A percentile compares a stretch with the other conserved stretches of the same genome.
These are phyloP conservation scores for Drosophila mojavensis DNA, from an alignment of 1,140 invertebrate genomes.

Conservation along the genomic window DNA sequence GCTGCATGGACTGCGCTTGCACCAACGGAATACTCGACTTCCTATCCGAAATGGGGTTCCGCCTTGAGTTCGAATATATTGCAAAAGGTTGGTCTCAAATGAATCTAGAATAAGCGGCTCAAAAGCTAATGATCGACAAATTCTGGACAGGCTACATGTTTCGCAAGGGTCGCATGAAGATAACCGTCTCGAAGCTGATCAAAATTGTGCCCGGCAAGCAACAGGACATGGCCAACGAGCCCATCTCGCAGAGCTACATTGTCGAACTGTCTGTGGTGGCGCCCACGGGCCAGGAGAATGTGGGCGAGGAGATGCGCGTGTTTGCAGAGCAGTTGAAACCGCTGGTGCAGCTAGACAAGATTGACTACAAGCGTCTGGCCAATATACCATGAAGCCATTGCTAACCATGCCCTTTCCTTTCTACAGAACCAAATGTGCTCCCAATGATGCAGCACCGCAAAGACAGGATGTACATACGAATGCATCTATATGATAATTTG, in stretches of 20 bases:
- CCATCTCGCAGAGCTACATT: constrained; percentile 95
- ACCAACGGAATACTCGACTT: constrained; percentile 96
- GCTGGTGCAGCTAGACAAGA: constrained; percentile 94
- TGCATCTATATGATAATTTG: too few relatives aligned
- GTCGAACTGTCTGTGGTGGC: constrained; percentile 97
- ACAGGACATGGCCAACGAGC: constrained; percentile 89
- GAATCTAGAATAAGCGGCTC: background rate
- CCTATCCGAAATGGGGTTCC: constrained; percentile 94
- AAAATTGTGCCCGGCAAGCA: constrained; percentile 91
- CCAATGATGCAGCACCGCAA: too few relatives aligned
- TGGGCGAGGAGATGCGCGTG: constrained; percentile 97
- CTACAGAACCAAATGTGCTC: too few relatives aligned
- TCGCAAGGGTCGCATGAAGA: constrained; percentile 98
- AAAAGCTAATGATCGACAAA: background rate
- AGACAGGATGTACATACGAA: too few relatives aligned
- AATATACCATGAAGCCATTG: constrained; percentile 84
- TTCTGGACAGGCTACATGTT: constrained; percentile 93
- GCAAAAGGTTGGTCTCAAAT: constrained; percentile 87
- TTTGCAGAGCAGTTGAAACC: constrained; percentile 98
- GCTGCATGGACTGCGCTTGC: constrained; percentile 95
- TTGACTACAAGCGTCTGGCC: constrained; percentile 92
- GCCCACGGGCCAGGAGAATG: constrained; percentile 95
- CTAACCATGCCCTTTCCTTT: too few relatives aligned
- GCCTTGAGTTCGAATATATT: constrained; percentile 97
- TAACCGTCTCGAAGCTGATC: constrained; percentile 97